Base-by-base conservation (phyloP, 2,113 vertebrate genomes). In the Chlorocebus sabaeus region DNA sequence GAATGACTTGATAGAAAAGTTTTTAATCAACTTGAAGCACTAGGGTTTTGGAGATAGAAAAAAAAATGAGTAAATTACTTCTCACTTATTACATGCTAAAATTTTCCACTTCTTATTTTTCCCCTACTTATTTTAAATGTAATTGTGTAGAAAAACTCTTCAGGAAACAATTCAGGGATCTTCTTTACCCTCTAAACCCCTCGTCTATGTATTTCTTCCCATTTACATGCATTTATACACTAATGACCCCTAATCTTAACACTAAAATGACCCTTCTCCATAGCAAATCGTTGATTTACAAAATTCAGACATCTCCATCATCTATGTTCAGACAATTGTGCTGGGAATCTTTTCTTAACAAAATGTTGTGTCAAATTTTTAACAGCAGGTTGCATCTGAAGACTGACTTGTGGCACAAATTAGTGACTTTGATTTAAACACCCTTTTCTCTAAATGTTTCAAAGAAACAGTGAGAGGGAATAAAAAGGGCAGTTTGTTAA, bases 311-410 rank as follows among this genome's bases (percentile, higher is more conserved):
- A 97, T 96, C 86, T 97, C 82, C 94, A 97, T 94, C 93, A 95
- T 96, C 97, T 92, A 22, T 38, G 27, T 87, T 97, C 70, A 93
- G 45, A 93, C 89, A 98, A 96, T 93, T 91, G 90, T 85, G 82
- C 85, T 89, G 83, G 90, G 84, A 94, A 95, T 97, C 82, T 90
- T 94, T 98, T 98, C 97, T 98, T 95, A 97, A 86, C 73, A 98
- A 98, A 97, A 98, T 86, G 91, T 98, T 85, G 95, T 87, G 96
- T 87, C 95, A 97, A 96, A 92, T 96, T 98, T 93, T 95, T 95
- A 95, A 97, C 5, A 6, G 57, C 93, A 96, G 96, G 92, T 48
- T 87, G 30, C 70, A 80, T 97, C 98, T 93, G 96, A 93, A 91
- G 64, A 86, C 81, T 0, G 0, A 97, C 57, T 32, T 89, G 90